Evolutionary conservation across 2,113 vertebrate genomes (phyloP), one percentile per base, ranked within the genome.

Genomic region (Ochotona curzoniae): DNA sequence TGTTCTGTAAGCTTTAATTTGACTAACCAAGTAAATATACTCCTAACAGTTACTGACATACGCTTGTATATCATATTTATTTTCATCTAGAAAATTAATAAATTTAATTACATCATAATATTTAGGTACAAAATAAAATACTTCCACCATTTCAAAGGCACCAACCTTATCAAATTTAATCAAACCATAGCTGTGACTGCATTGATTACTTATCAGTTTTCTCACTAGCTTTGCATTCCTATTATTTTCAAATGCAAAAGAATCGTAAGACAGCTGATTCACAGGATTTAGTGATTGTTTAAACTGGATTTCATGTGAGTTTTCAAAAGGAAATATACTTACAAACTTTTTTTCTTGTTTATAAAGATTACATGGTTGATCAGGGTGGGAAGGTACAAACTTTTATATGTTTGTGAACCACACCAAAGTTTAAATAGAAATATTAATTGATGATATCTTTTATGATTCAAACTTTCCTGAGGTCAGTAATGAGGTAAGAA

Each of bases 121-220:
- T 32, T 66, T 81, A 38, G 35, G 49, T 57, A 91, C 75, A 89
- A 91, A 96, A 73, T 83, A 71, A 80, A 85, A 61, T 75, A 54
- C 28, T 60, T 83, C 38, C 84, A 28, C 35, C 13, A 80, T 57
- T 90, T 84, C 25, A 73, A 66, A 81, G 38, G 26, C 80, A 44
- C 54, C 75, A 80, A 80, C 4, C 10, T 90, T 75, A 88, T 32
- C 38, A 70, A 30, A 71, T 81, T 78, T 76, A 87, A 84, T 64
- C 4, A 67, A 86, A 85, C 73, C 57, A 30, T 75, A 79, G 35
- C 51, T 85, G 6, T 83, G 66, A 74, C 30, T 23, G n/a, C 21
- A 35, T 87, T 79, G 21, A 28, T 63, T 86, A 86, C 17, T 74
- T 79, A 83, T 4, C 75, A 5, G 9, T 79, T 87, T 89, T 75